Percentiles rank a stretch among this genome's conserved stretches.
These are phyloP conservation scores for Odontesthes bonariensis DNA, from an alignment of 2,113 vertebrate genomes.

Conservation along the genomic window DNA sequence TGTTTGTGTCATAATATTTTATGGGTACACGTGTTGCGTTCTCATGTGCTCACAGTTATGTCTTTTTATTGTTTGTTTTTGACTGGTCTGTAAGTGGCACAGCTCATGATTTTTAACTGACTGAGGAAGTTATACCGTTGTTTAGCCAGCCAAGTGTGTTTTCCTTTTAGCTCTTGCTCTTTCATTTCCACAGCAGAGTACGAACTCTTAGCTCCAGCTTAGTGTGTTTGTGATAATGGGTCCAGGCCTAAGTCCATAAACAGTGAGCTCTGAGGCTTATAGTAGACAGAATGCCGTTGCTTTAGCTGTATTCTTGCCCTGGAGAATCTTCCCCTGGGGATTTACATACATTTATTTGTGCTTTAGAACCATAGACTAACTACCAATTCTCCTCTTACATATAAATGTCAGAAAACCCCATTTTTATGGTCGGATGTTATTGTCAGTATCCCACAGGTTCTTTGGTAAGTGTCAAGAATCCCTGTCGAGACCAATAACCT, in stretches of 20 bases:
- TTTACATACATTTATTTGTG: no score
- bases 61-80: neutral
- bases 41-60: neutral
- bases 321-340: no score
- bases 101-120: neutral
- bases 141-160: neutral
- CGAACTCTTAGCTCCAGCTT: neutral
- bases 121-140: neutral
- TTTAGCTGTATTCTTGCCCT: neutral
- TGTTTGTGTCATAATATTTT: no score
- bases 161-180: neutral
- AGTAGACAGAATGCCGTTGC: neutral
- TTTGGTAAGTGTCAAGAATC: no score
- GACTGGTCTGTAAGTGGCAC: neutral
- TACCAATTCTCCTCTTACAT: no score
- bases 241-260: neutral
- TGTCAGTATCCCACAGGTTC: no score
- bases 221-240: neutral
- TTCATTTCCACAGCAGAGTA: neutral
- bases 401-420: no score
- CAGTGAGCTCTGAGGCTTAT: neutral
- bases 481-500: no score
- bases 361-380: no score
- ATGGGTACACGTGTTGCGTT: neutral
- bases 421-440: no score